Conservation (phyloP, 2,888 invertebrate species). For the Conus canariensis region DNA sequence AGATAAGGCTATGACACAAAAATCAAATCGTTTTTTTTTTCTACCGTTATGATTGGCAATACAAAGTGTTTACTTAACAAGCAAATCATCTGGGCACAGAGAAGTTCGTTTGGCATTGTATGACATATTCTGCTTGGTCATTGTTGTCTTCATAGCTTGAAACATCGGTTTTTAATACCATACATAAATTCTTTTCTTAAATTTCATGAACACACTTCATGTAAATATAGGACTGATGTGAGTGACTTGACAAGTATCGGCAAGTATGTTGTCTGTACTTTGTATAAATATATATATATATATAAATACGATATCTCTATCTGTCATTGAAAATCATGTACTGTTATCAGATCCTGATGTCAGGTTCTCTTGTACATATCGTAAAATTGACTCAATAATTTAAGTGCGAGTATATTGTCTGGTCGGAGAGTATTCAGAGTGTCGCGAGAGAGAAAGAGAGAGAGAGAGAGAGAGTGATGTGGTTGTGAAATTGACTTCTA, state of each 20-base stretch:
- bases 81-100: too few relatives aligned
- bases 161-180: too few relatives aligned
- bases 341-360: background rate
- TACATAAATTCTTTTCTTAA: too few relatives aligned
- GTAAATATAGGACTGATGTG: background rate
- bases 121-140: too few relatives aligned
- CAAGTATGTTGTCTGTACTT: constrained; percentile 2
- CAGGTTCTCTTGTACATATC: constrained; percentile 21
- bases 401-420: background rate
- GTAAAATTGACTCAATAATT: constrained; percentile 23
- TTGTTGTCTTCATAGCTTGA: too few relatives aligned
- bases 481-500: background rate
- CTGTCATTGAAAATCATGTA: constrained; percentile 11
- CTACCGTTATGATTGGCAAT: too few relatives aligned
- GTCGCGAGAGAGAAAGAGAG: too few relatives aligned
- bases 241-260: background rate
- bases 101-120: too few relatives aligned
- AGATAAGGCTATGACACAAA: too few relatives aligned
- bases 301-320: background rate
- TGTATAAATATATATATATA: constrained; percentile 12
- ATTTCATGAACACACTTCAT: too few relatives aligned
- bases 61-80: too few relatives aligned
- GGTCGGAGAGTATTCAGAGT: background rate
- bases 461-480: background rate
- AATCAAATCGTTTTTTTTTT: too few relatives aligned